Evolutionary conservation across 2,113 vertebrate species (phyloP).

Genomic region (Scomber japonicus): DNA sequence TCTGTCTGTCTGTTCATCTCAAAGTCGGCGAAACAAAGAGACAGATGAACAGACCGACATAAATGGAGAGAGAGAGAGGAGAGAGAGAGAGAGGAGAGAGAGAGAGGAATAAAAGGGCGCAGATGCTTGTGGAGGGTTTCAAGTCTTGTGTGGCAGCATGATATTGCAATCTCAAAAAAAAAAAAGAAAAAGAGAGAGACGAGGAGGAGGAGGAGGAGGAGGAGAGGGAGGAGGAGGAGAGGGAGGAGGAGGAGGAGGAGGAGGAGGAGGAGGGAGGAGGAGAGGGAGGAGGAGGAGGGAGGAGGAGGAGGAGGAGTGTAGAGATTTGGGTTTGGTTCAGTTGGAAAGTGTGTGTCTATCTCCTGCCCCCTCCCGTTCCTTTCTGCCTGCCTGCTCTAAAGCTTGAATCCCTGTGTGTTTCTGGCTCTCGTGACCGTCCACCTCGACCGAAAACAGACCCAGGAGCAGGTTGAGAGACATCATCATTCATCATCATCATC

Average conservation of each 20-base stretch:
- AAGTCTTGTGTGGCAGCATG: constrained; percentile 32
- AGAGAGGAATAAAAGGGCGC: background rate
- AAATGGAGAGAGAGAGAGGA: background rate
- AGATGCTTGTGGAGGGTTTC: constrained; percentile 18
- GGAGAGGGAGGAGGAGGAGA: too few species aligned
- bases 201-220: too few species aligned
- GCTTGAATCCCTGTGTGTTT: background rate
- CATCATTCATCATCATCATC: too few species aligned
- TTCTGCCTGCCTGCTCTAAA: constrained; percentile 10
- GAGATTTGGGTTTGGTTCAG: constrained; percentile 25
- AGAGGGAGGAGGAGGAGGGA: background rate
- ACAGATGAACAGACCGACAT: constrained; percentile 4
- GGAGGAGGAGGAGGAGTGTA: background rate
- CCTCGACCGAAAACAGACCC: constrained; percentile 10
- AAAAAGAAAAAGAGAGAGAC: background rate
- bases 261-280: too few species aligned
- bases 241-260: too few species aligned
- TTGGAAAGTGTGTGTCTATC: constrained; percentile 9
- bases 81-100: too few species aligned
- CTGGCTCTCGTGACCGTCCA: background rate
- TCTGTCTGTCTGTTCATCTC: background rate
- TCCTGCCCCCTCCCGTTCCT: constrained; percentile 11
- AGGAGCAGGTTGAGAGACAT: constrained; percentile 12
- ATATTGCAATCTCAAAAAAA: constrained; percentile 49
- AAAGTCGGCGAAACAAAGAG: background rate